These are phyloP conservation scores for Alca torda DNA, from an alignment of 2,797 vertebrate species.

Conservation along the genomic window DNA sequence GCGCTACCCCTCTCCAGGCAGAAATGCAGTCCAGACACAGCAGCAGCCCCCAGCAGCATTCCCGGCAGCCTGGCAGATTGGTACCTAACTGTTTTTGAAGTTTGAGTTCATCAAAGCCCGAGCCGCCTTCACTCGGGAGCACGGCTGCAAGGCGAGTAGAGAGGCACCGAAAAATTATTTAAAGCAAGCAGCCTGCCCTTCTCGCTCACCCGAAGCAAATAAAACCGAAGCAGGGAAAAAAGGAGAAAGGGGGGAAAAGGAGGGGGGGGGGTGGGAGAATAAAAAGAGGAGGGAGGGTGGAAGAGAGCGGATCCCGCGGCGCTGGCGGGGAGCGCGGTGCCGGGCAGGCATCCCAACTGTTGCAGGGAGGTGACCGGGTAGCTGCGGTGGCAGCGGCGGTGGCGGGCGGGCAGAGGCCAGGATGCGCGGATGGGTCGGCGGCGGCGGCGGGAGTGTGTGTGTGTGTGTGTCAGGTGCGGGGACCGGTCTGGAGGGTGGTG, in stretches of 20 bases:
- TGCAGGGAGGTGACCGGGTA: conserved; percentile 48
- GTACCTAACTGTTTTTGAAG: conserved; percentile 46
- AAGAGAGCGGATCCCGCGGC: not conserved
- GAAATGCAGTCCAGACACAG: not conserved
- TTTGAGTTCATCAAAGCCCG: conserved; percentile 27
- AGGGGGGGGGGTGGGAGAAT: not conserved
- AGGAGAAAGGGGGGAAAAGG: not conserved
- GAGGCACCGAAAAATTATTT: not conserved
- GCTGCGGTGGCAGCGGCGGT: not conserved
- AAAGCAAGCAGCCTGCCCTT: not conserved
- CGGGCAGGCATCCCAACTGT: conserved; percentile 63
- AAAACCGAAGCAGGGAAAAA: not conserved
- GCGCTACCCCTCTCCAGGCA: not conserved
- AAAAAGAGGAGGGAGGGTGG: too few relatives aligned
- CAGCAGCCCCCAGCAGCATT: not conserved
- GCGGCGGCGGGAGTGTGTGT: not conserved
- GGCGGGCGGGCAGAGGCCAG: not conserved
- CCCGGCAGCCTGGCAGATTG: not conserved
- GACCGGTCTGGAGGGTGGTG: not conserved
- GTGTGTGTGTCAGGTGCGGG: not conserved
- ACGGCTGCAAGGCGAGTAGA: not conserved
- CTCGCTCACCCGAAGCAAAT: not conserved
- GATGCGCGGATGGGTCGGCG: not conserved
- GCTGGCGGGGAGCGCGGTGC: not conserved
- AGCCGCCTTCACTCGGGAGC: not conserved